Conservation (phyloP, 2,113 vertebrate genomes). For the Nanorana parkeri region DNA sequence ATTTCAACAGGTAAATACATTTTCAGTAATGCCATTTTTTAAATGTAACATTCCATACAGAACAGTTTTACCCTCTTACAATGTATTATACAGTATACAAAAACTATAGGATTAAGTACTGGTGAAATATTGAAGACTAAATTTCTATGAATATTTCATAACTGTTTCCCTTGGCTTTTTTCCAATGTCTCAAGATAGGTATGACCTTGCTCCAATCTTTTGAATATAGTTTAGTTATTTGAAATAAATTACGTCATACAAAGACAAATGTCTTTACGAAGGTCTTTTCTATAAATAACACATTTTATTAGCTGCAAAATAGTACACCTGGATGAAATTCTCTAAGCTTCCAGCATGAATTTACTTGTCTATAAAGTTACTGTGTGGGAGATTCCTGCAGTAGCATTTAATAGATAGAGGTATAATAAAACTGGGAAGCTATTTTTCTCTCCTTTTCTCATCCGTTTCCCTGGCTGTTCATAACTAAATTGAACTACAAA, state of each 20-base stretch:
- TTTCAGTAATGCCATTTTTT: conserved; percentile 19
- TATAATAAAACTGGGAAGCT: conserved; percentile 45
- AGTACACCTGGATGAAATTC: conserved; percentile 42
- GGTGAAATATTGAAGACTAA: conserved; percentile 9
- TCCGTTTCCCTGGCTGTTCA: conserved; percentile 31
- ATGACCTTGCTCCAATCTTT: conserved; percentile 26
- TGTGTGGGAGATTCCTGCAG: conserved; percentile 34
- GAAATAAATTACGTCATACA: conserved; percentile 36
- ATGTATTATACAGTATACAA: conserved; percentile 1
- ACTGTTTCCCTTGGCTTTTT: conserved; percentile 36
- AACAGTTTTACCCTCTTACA: not conserved
- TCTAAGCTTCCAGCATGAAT: conserved; percentile 34
- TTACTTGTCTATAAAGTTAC: conserved; percentile 40
- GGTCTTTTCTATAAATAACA: conserved; percentile 38
- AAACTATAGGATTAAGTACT: conserved; percentile 23
- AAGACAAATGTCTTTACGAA: conserved; percentile 36
- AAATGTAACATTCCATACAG: not conserved
- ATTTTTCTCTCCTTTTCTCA: conserved; percentile 49
- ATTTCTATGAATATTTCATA: conserved; percentile 41
- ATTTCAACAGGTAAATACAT: not conserved
- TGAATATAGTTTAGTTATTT: conserved; percentile 29
- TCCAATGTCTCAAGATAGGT: conserved; percentile 34
- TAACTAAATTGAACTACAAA: conserved; percentile 51
- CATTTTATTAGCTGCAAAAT: conserved; percentile 40
- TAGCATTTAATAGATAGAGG: conserved; percentile 48